These are phyloP conservation scores for Hanleya hanleyi DNA, from an alignment of 2,888 invertebrate genomes.

Conservation along the genomic window DNA sequence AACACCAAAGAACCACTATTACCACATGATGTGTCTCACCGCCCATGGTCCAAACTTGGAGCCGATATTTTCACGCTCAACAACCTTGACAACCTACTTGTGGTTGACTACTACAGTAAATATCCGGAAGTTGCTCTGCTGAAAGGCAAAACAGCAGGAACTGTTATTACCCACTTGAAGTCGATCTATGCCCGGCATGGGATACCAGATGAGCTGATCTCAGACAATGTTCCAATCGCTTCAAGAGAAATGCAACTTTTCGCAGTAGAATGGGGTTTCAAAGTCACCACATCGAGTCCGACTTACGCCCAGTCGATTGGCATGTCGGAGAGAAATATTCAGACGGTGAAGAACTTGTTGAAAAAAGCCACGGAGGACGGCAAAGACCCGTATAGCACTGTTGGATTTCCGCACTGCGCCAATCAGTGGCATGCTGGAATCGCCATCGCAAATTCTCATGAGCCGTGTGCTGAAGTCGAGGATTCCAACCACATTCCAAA, in stretches of 20 bases:
- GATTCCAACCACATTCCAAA: not conserved
- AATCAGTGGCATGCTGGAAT: conserved; percentile 22
- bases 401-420: conserved; percentile 33
- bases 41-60: conserved; percentile 25
- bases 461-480: conserved; percentile 4
- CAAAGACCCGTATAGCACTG: conserved; percentile 31
- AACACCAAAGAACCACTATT: conserved; percentile 28
- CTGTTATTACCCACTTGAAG: conserved; percentile 22
- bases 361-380: conserved; percentile 22
- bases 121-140: conserved; percentile 23
- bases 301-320: conserved; percentile 31
- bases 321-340: conserved; percentile 19
- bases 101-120: conserved; percentile 32
- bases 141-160: conserved; percentile 13
- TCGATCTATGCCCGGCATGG: not conserved
- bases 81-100: conserved; percentile 19
- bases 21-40: conserved; percentile 22
- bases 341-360: conserved; percentile 26
- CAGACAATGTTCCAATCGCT: conserved; percentile 35
- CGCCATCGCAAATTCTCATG: conserved; percentile 38
- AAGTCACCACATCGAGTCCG: conserved; percentile 17
- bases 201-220: conserved; percentile 24
- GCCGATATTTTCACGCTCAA: conserved; percentile 25
- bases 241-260: conserved; percentile 21
- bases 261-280: conserved; percentile 15